Percentiles rank a stretch among this genome's conserved stretches.
Conservation (phyloP, 2,113 vertebrate species). For the Saccopteryx leptura region DNA sequence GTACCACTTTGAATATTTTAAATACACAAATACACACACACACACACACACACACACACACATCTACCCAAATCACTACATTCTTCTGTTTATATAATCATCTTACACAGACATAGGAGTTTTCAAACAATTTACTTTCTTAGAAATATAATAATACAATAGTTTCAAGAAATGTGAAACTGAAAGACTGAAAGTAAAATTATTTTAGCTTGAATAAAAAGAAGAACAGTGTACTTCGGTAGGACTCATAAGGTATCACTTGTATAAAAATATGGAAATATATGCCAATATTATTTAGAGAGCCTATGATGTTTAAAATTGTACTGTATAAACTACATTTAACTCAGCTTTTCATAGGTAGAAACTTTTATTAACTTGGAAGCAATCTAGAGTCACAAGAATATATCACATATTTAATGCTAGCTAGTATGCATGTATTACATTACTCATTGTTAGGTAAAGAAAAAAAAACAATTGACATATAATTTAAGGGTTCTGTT, state of each 20-base stretch:
- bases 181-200: constrained; percentile 19
- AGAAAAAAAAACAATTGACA: neutral
- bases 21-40: constrained; percentile 5
- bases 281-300: neutral
- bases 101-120: neutral
- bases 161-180: constrained; percentile 35
- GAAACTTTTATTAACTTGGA: neutral
- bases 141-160: constrained; percentile 45
- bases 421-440: neutral
- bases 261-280: neutral
- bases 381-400: neutral
- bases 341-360: neutral
- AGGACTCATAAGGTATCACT: neutral
- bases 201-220: constrained; percentile 27
- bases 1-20: constrained; percentile 23
- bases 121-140: constrained; percentile 62
- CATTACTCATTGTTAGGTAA: neutral
- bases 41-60: neutral
- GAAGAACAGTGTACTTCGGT: neutral
- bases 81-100: constrained; percentile 23
- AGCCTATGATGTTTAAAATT: neutral
- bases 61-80: neutral
- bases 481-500: constrained; percentile 34
- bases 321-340: neutral
- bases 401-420: neutral